A percentile compares a stretch with the other conserved stretches of the same genome.
Conservation (phyloP, 2,888 invertebrate genomes). For the Sceliomorpha sp. region DNA sequence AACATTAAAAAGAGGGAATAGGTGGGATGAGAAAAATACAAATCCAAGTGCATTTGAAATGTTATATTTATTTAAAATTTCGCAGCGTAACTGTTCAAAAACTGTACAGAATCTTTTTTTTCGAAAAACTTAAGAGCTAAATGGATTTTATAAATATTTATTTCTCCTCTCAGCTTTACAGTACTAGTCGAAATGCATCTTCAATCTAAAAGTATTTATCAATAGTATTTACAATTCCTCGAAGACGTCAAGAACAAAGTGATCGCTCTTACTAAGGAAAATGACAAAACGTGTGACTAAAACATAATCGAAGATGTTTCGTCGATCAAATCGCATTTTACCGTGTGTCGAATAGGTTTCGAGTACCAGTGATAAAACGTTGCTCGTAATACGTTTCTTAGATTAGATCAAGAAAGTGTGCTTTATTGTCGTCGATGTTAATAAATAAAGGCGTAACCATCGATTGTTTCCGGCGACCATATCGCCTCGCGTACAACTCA, state of each 20-base stretch:
- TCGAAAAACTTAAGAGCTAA: conserved; percentile 51
- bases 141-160: conserved; percentile 51
- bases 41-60: conserved; percentile 44
- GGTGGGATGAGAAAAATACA: too few species aligned
- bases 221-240: conserved; percentile 51
- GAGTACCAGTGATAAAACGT: conserved; percentile 36
- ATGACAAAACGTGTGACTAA: conserved; percentile 15
- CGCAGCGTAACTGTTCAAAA: conserved; percentile 55
- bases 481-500: conserved; percentile 38
- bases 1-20: too few species aligned
- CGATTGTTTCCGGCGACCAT: conserved; percentile 39
- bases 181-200: conserved; percentile 45
- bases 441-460: conserved; percentile 47
- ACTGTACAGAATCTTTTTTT: conserved; percentile 54
- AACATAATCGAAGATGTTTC: conserved; percentile 32
- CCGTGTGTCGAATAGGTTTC: conserved; percentile 33
- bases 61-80: conserved; percentile 57
- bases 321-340: conserved; percentile 37
- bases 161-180: conserved; percentile 52
- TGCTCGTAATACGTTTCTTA: conserved; percentile 24
- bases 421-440: conserved; percentile 55
- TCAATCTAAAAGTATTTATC: conserved; percentile 37
- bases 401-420: conserved; percentile 41
- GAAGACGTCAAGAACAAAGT: conserved; percentile 32
- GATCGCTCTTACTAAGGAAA: conserved; percentile 6